Evolutionary conservation across 2,113 vertebrate species (phyloP).

Genomic region (Microcebus jonahi): DNA sequence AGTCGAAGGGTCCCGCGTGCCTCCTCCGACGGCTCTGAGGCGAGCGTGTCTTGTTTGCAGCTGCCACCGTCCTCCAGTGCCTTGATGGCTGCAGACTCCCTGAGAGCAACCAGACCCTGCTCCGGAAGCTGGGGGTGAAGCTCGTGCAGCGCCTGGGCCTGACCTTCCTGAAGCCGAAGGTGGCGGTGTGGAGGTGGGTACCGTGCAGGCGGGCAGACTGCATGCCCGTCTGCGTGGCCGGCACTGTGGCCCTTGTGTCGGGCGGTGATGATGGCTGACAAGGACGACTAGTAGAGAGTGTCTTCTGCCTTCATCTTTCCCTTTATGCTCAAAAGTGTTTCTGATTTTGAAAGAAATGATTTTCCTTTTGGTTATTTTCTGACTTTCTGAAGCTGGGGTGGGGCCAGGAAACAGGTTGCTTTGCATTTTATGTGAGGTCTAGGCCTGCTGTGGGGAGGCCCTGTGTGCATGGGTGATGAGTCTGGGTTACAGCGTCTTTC

Average conservation of each 20-base stretch:
- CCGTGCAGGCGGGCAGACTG: slow-evolving; percentile 72
- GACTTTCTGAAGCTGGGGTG: not conserved
- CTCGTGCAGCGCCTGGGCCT: slow-evolving; percentile 94
- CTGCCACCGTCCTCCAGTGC: slow-evolving; percentile 89
- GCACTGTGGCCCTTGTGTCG: accelerated
- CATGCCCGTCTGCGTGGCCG: accelerated
- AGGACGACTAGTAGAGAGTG: accelerated
- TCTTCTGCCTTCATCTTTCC: not conserved
- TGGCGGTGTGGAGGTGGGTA: slow-evolving; percentile 93
- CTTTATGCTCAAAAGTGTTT: not conserved
- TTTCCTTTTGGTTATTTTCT: not conserved
- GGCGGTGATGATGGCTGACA: accelerated
- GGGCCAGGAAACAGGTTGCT: not conserved
- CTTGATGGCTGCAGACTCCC: slow-evolving; percentile 90
- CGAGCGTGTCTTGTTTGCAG: slow-evolving; percentile 76
- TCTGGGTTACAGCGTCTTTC: not conserved
- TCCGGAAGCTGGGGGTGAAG: slow-evolving; percentile 94
- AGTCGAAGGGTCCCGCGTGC: not conserved
- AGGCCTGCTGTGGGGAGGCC: accelerated
- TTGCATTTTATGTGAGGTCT: not conserved
- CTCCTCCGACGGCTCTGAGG: accelerated
- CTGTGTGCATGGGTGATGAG: accelerated
- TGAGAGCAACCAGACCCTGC: slow-evolving; percentile 90
- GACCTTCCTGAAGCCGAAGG: slow-evolving; percentile 93
- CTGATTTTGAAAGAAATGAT: not conserved